Conservation (phyloP, 2,113 vertebrate species). For the Petrocephalus zakoni region DNA sequence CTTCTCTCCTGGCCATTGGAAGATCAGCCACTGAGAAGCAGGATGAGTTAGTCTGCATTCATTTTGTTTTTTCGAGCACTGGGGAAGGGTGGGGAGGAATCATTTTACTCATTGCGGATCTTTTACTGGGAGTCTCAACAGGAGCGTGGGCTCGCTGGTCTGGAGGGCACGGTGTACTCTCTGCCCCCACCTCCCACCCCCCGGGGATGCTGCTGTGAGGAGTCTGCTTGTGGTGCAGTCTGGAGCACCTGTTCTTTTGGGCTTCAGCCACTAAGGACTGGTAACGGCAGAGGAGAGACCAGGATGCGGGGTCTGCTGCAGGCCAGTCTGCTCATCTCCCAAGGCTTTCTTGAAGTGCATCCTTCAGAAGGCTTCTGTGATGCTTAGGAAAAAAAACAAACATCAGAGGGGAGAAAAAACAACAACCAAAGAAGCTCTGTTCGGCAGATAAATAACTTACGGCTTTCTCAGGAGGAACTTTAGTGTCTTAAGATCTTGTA, state of each 20-base stretch:
- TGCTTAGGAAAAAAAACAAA: background rate
- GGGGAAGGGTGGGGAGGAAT: background rate
- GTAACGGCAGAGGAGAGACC: background rate
- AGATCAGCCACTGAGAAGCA: slow-evolving; percentile 38
- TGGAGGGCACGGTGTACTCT: background rate
- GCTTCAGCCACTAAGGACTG: background rate
- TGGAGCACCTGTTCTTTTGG: background rate
- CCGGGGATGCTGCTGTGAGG: background rate
- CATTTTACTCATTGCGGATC: background rate
- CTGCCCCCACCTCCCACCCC: background rate
- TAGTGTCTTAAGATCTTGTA: background rate
- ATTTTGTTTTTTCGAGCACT: background rate
- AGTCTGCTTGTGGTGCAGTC: background rate
- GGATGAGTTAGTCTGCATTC: slow-evolving; percentile 8
- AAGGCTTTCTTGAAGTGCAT: background rate
- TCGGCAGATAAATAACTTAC: background rate
- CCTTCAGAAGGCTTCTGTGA: background rate
- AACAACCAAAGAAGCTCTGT: background rate
- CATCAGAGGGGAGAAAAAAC: background rate
- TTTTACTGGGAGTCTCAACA: background rate
- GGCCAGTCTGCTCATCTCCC: background rate
- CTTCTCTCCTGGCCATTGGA: background rate
- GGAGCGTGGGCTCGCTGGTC: background rate
- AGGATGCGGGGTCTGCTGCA: background rate
- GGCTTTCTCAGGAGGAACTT: background rate